These are phyloP conservation scores for Brachionus rubens DNA, from an alignment of 1,140 invertebrate species.

Conservation along the genomic window DNA sequence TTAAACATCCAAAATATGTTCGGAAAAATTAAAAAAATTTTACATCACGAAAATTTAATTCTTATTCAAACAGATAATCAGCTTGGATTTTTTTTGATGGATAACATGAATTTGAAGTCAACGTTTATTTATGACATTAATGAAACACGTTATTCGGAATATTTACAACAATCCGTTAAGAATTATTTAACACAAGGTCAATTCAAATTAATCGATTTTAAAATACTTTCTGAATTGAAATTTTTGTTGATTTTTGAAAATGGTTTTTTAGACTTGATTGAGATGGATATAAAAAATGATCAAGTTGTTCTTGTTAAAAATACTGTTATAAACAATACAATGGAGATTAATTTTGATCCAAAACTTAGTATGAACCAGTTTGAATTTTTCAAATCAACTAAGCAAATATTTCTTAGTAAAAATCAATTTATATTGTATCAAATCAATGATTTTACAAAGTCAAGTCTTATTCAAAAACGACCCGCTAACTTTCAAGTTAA, in stretches of 20 bases:
- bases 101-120: background rate
- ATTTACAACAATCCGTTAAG: background rate
- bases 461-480: slow-evolving; percentile 5
- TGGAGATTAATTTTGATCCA: background rate
- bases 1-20: background rate
- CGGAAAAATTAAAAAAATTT: background rate
- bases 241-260: slow-evolving; percentile 22
- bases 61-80: background rate
- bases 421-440: background rate
- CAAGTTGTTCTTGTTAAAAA: background rate
- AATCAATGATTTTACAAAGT: slow-evolving; percentile 33
- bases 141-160: background rate
- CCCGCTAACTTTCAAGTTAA: slow-evolving; percentile 18
- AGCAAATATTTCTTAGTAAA: background rate
- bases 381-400: background rate
- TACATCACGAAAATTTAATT: background rate
- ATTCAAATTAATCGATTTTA: slow-evolving; percentile 21
- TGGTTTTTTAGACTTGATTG: background rate
- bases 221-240: background rate
- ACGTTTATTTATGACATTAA: background rate
- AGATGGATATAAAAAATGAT: background rate
- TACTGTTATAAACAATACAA: background rate
- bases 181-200: slow-evolving; percentile 1
- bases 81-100: background rate
- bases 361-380: background rate